Evolutionary conservation across 2,888 invertebrate species (phyloP), one percentile per base, ranked within the genome.

Genomic region (Oligia strigilis): DNA sequence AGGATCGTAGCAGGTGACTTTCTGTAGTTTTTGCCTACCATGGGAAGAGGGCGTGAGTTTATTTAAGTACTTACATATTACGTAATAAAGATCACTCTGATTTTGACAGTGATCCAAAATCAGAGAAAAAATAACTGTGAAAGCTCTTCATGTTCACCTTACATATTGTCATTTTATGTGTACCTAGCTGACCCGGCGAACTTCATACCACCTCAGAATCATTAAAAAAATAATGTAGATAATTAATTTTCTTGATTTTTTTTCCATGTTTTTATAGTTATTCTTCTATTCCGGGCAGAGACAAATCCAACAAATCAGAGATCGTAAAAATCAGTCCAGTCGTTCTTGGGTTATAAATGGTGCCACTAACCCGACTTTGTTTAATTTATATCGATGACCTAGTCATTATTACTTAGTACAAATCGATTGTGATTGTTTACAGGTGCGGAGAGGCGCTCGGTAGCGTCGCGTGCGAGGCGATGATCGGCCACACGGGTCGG

Each of bases 401-500:
- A n/a, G 58, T 60, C n/a, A 60, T 60, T 60, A n/a, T n/a, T 65
- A 65, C 5, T 40, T 40, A 66, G 65, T 82, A 75, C 67, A 58
- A 79, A 80, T 80, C 67, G 62, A 66, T 81, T 80, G 46, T 72
- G 3, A 73, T 82, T 84, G 69, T 80, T 83, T 88, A 89, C 94
- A 96, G 96, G 92, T 92, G 93, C 87, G 81, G 92, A 89, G 91
- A 88, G 94, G 94, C 91, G 92, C 91, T 91, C 91, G 93, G 92
- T 94, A 94, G 94, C 94, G 94, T 93, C 92, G 89, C 92, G 90
- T 88, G 91, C 88, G 93, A 90, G 95, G 96, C 96, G 95, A 96
- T 97, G 97, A 97, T 95, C 93, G 93, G 93, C 94, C 95, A 90
- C 94, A 94, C 93, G 95, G 94, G 95, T 94, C 93, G 94, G 94